A percentile compares a stretch with the other conserved stretches of the same genome.
Conservation (phyloP, 2,797 vertebrate genomes). For the Synanceia verrucosa region DNA sequence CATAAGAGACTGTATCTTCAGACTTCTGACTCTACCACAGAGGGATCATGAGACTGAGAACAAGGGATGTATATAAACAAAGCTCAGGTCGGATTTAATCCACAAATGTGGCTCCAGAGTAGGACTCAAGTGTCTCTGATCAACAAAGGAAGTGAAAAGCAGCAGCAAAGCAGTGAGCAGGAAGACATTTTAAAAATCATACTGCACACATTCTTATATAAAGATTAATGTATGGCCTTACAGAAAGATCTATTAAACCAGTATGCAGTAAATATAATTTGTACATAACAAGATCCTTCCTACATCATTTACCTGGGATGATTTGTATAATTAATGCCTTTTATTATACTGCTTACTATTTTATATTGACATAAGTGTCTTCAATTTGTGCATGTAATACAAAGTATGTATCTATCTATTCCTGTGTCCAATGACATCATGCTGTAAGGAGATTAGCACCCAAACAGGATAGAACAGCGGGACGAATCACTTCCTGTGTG, state of each 20-base stretch:
- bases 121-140: background rate
- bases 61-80: background rate
- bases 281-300: too few species aligned
- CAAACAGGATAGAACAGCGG: conserved; percentile 52
- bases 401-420: conserved; percentile 7
- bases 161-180: too few species aligned
- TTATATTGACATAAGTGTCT: background rate
- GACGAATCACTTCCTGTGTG: conserved; percentile 72
- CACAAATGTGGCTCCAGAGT: background rate
- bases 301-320: too few species aligned
- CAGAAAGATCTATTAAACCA: background rate
- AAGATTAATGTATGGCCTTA: background rate
- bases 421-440: conserved; percentile 71
- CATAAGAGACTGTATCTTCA: background rate
- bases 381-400: background rate
- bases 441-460: conserved; percentile 71
- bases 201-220: background rate
- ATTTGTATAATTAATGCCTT: background rate
- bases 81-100: background rate
- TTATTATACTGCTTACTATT: too few species aligned
- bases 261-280: background rate
- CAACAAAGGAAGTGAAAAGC: background rate
- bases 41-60: background rate
- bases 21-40: background rate
- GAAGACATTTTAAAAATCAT: background rate